Evolutionary conservation across 1,140 invertebrate genomes (phyloP), one percentile per base, ranked within the genome.

Genomic region (Whitmania pigra): DNA sequence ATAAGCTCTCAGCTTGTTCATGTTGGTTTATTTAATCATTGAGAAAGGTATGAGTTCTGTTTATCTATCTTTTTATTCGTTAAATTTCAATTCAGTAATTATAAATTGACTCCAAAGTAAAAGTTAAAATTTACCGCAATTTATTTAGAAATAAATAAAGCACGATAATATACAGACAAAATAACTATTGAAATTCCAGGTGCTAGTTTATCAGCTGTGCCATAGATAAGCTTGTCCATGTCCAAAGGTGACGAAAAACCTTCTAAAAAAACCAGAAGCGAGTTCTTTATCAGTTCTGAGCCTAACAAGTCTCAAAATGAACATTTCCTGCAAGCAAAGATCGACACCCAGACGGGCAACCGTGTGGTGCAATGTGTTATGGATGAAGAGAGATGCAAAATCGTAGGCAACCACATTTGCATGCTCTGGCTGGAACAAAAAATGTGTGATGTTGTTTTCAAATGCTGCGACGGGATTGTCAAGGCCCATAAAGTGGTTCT

Each of bases 401-500:
- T 25, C 36, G 69, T 70, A 18, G 69, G 69, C 18, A 53, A 70
- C 69, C 69, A 70, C 69, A 70, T 36, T 49, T 70, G 49, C 69
- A 36, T 36, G 49, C 69, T 70, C n/a, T 70, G 69, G 69, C 31
- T 49, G 17, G 69, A 70, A 31, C 69, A 70, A 49, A 70, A 70
- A 49, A 70, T 70, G 69, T 70, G 69, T 49, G 69, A 70, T 22
- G 69, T 70, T 18, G 22, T 70, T 13, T 49, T 70, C 43, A 70
- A 70, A 53, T 70, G 69, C 53, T 70, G 69, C 43, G 69, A 53
- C n/a, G 69, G 69, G 27, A 53, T 27, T 11, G 43, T 70, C 5
- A 70, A 70, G 53, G 69, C 69, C n/a, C 69, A 70, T n/a, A 70
- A 70, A 49, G 49, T 49, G 17, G 69, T 70, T 53, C 29, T 70